A percentile compares a stretch with the other conserved stretches of the same genome.
Conservation (phyloP, 2,797 vertebrate genomes). For the Distichodus sexfasciatus region DNA sequence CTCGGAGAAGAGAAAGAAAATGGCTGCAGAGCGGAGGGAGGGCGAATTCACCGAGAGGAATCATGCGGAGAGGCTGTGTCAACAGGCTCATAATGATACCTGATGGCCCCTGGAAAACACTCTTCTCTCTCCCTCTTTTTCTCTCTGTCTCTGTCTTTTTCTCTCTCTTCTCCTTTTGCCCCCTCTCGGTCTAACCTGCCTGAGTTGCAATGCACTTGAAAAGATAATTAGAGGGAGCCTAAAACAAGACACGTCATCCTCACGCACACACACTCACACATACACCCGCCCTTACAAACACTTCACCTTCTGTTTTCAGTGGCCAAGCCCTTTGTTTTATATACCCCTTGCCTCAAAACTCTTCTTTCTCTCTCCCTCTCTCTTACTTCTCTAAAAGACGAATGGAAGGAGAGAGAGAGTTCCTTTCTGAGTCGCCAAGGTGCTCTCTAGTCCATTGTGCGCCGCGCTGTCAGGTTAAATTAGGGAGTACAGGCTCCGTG, state of each 20-base stretch:
- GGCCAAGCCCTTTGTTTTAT: slow-evolving; percentile 73
- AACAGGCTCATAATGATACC: slow-evolving; percentile 77
- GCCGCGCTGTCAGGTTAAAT: slow-evolving; percentile 99
- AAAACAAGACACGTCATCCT: slow-evolving; percentile 70
- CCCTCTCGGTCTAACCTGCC: slow-evolving; percentile 64
- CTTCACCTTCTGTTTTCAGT: slow-evolving; percentile 57
- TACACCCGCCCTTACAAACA: not conserved
- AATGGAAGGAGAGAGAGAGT: slow-evolving; percentile 80
- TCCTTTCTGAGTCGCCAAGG: slow-evolving; percentile 94
- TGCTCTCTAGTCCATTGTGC: slow-evolving; percentile 98
- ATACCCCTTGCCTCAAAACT: slow-evolving; percentile 60
- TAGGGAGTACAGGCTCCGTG: slow-evolving; percentile 99
- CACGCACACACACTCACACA: slow-evolving; percentile 6
- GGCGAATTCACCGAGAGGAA: slow-evolving; percentile 68
- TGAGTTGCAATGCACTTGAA: slow-evolving; percentile 66
- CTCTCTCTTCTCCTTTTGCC: slow-evolving; percentile 28
- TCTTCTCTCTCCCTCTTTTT: slow-evolving; percentile 55
- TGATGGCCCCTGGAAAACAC: slow-evolving; percentile 72
- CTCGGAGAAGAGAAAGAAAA: slow-evolving; percentile 64
- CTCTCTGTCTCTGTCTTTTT: slow-evolving; percentile 27
- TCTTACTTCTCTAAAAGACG: slow-evolving; percentile 37
- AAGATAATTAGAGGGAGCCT: slow-evolving; percentile 75
- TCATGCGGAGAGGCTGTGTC: slow-evolving; percentile 78
- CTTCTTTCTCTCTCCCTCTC: slow-evolving; percentile 67
- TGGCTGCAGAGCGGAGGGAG: slow-evolving; percentile 63